phyloP scores from a whole-genome alignment of 2,113 vertebrate genomes.

The Centropristis striata region DNA sequence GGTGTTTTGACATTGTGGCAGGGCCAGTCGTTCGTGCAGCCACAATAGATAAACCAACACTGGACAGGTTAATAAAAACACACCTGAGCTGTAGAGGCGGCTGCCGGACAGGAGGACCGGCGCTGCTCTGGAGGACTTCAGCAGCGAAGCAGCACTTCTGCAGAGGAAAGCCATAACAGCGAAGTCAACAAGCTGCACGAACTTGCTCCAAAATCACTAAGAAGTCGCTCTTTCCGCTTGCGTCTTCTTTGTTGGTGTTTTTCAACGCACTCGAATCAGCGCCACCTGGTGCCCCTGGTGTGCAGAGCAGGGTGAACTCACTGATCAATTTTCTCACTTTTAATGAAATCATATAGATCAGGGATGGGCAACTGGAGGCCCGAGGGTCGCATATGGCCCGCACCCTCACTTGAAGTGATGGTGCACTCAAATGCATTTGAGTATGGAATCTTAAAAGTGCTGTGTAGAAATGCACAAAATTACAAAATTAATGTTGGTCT shows the following conservation, averaged over 20 bases:
- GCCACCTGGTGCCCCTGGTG: slow-evolving; percentile 37
- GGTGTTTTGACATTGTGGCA: slow-evolving; percentile 70
- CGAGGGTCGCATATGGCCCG: no score
- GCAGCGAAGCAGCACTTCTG: slow-evolving; percentile 68
- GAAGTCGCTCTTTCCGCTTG: not conserved
- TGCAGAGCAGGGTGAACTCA: not conserved
- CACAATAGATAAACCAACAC: not conserved
- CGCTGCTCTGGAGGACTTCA: slow-evolving; percentile 60
- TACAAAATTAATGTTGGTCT: no score
- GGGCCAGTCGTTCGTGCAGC: not conserved
- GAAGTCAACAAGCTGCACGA: not conserved
- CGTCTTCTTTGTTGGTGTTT: slow-evolving; percentile 32
- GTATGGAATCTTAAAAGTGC: no score
- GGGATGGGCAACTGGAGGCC: no score
- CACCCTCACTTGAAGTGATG: no score
- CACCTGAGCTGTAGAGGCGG: slow-evolving; percentile 84
- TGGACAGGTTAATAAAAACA: not conserved
- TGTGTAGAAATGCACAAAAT: no score
- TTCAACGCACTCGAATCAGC: not conserved
- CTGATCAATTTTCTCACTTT: not conserved
- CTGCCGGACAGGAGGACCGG: slow-evolving; percentile 56
- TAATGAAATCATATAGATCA: no score
- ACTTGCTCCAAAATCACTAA: not conserved
- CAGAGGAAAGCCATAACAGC: slow-evolving; percentile 82
- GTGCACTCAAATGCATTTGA: no score